Base-by-base conservation (phyloP, 2,797 vertebrate genomes). In the Hyperoplus immaculatus region DNA sequence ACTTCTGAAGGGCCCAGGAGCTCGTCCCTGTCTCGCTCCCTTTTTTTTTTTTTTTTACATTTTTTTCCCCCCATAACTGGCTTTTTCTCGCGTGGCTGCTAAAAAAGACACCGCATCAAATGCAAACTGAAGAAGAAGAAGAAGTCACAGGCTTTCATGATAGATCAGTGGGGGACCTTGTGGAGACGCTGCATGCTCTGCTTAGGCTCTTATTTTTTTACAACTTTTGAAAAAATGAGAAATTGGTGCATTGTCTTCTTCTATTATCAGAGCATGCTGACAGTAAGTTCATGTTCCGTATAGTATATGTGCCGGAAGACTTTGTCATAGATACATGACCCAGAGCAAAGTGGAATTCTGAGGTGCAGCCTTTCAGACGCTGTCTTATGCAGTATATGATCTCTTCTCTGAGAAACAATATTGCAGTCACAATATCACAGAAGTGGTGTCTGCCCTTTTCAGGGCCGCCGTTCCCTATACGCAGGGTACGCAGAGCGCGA, bases 121-220 rank as follows among this genome's bases (percentile, higher is more conserved):
- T 93, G 88, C 92, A 94, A 94, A 93, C 92, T 90, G 89, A 92
- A 29, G 29, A 29, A 29, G 29, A 29, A 29, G 29, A 29, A 29
- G 89, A 89, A 94, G 90, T 92, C 86, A 51, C 81, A 82, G 83
- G 82, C 93, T 95, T 95, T 95, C 88, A 94, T 91, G 91, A 92
- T 89, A 92, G 88, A 93, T 93, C 88, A 91, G 89, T 92, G 79
- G 75, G 29, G 63, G 81, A 88, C 90, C 88, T 90, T 92, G 93
- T 88, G 90, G 92, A 95, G 89, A 92, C 83, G 90, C 90, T 90
- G 85, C 29, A 29, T 29, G 29, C 89, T 92, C 87, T 89, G 92
- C 93, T 93, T 81, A 85, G 87, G 78, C 29, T 29, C 29, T 29
- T 29, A 29, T 29, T 89, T 93, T 91, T 88, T 92, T 86, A 85